Evolutionary conservation across 1,140 invertebrate genomes (phyloP), one percentile per base, ranked within the genome.

Genomic region (Drosophila azteca): DNA sequence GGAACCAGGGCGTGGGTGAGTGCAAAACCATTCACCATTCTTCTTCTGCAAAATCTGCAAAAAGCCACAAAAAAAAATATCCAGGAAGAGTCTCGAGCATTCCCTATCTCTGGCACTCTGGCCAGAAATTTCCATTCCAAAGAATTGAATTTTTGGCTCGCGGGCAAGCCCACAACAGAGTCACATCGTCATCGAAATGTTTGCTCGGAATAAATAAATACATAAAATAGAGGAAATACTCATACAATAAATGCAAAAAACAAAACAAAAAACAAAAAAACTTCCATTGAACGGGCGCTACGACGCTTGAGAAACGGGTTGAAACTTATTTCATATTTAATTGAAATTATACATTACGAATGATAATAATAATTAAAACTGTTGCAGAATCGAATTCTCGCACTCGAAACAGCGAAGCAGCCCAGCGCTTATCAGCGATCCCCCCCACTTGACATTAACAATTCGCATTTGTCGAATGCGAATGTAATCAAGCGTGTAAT

Each of bases 151-250:
- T 35, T 35, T 35, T 3, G 9, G 31, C 39, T 2, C n/a, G 1
- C 22, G 49, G 81, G 29, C 78, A 87, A 85, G 74, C 82, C 81
- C 82, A 72, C 35, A 71, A 77, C 35, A 71, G 72, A 77, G 59
- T 64, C 60, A 87, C 65, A 77, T 49, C 62, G 68, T 81, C 77
- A 87, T 81, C 83, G 80, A 85, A 85, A 74, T 81, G 79, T 84
- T 84, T 84, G 69, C 74, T 77, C 75, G 51, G 62, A 87, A 78
- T 81, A 68, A 81, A 85, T 84, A 84, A 84, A 77, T 65, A 55
- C 59, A 67, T 59, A 81, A 82, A 68, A 46, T 79, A 78, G 75
- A 65, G 83, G 46, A 53, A 85, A 70, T 73, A 39, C 11, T 13
- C 35, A 11, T 13, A 77, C 77, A 76, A 81, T 77, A 87, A 87